A percentile compares a stretch with the other conserved stretches of the same genome.
phyloP scores from a whole-genome alignment of 2,113 vertebrate species.

The Columba livia region DNA sequence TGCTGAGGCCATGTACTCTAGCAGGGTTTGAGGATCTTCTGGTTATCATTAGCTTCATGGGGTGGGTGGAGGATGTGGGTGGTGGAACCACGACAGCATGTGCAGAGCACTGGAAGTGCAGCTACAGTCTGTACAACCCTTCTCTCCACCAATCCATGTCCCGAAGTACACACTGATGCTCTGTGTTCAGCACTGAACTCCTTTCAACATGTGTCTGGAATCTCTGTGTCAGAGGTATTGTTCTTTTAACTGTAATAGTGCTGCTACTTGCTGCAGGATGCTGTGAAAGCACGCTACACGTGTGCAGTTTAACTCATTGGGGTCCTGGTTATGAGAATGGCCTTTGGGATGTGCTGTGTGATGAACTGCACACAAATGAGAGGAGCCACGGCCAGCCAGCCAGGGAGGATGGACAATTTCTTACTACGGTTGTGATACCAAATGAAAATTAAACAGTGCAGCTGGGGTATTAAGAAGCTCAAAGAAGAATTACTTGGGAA shows the following conservation, averaged over 20 bases:
- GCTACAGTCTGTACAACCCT: neutral
- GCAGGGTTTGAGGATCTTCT: neutral
- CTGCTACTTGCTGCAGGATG: neutral
- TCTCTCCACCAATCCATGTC: rapidly evolving
- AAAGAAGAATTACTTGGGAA: neutral
- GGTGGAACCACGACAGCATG: neutral
- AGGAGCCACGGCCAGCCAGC: neutral
- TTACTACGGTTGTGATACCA: neutral
- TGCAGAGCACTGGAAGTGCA: neutral
- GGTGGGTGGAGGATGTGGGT: rapidly evolving
- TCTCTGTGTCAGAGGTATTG: neutral
- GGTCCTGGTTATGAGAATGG: neutral
- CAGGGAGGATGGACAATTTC: neutral
- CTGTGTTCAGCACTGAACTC: neutral
- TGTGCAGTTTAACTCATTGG: rapidly evolving
- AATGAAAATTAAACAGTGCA: neutral
- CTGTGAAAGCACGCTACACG: rapidly evolving
- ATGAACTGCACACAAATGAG: neutral
- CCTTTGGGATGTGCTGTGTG: rapidly evolving
- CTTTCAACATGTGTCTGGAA: neutral
- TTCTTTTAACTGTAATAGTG: neutral
- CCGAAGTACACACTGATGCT: no score
- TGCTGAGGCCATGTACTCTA: neutral
- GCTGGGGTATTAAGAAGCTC: neutral
- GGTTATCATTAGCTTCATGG: neutral